Percentiles rank a stretch among this genome's conserved stretches.
Evolutionary conservation across 2,888 invertebrate genomes (phyloP).

Genomic region (Phoronis australis): DNA sequence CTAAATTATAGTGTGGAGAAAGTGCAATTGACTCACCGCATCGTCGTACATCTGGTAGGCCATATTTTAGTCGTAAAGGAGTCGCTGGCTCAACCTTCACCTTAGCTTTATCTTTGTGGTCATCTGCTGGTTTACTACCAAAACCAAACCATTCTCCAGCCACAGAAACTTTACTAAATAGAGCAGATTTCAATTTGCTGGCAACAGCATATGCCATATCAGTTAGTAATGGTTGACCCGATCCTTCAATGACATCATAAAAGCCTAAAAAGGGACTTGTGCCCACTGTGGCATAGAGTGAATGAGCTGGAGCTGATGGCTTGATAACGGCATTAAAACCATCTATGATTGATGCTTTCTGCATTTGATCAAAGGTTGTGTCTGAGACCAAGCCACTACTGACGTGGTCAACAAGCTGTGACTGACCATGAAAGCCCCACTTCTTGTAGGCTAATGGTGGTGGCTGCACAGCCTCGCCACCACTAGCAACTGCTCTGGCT

Average conservation of each 20-base stretch:
- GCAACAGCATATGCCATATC: conserved; percentile 92
- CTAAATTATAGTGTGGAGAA: conserved; percentile 74
- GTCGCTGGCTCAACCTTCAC: conserved; percentile 64
- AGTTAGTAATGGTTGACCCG: conserved; percentile 71
- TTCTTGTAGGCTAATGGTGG: conserved; percentile 71
- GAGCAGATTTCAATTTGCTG: conserved; percentile 64
- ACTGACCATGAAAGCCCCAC: conserved; percentile 73
- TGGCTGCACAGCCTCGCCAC: conserved; percentile 58
- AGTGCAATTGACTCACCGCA: conserved; percentile 70
- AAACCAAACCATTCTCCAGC: conserved; percentile 54
- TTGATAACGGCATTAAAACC: conserved; percentile 37
- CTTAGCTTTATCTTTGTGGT: conserved; percentile 37
- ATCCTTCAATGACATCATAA: conserved; percentile 85
- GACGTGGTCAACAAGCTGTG: conserved; percentile 70
- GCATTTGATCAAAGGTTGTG: conserved; percentile 73
- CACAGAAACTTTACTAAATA: conserved; percentile 47
- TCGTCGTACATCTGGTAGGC: conserved; percentile 73
- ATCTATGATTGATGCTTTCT: conserved; percentile 68
- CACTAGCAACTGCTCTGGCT: conserved; percentile 71
- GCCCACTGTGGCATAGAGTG: conserved; percentile 72
- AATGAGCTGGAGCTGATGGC: conserved; percentile 70
- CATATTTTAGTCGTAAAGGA: conserved; percentile 66
- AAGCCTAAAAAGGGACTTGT: conserved; percentile 80
- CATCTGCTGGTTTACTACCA: conserved; percentile 36
- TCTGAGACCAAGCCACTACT: conserved; percentile 36